Evolutionary conservation across 2,113 vertebrate species (phyloP), one percentile per base, ranked within the genome.

Genomic region (Myodes glareolus): DNA sequence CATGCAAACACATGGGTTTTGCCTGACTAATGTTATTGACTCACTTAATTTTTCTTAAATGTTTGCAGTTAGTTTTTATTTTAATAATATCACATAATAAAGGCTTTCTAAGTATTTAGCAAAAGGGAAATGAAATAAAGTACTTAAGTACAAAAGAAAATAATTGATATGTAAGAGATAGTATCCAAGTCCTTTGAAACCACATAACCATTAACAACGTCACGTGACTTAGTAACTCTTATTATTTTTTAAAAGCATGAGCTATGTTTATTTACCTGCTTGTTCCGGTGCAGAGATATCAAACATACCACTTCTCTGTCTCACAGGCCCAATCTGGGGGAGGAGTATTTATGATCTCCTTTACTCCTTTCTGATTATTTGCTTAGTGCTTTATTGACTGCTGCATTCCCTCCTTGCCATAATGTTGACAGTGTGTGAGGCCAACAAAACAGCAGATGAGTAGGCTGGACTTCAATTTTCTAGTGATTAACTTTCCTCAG

Each of bases 401-500:
- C 61, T 86, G 10, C 12, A 45, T 78, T 39, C 73, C 25, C 12
- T 55, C 67, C 72, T 75, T 68, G 14, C 70, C 14, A 8, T 42
- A 36, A 68, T 58, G 76, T 63, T 92, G 96, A 93, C 76, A 65
- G 17, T 91, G 61, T 23, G 81, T 31, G n/a, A 63, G n/a, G 3
- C 5, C 21, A 55, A 91, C 81, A 94, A 70, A 96, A 86, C 31
- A 88, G 55, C 52, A 95, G 91, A 93, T 65, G 91, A 95, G 36
- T 21, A 92, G 95, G 81, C 81, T 58, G 68, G 81, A 88, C 89
- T 92, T 78, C 78, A 91, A 88, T 97, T 97, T 97, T 96, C 97
- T 95, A 91, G 55, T 95, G 86, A 97, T 96, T 97, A 97, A 97
- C 93, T 96, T 95, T 94, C 77, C 61, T 80, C 68, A 45, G 36